Evolutionary conservation across 2,888 invertebrate species (phyloP).

Genomic region (Ochlodes sylvanus): DNA sequence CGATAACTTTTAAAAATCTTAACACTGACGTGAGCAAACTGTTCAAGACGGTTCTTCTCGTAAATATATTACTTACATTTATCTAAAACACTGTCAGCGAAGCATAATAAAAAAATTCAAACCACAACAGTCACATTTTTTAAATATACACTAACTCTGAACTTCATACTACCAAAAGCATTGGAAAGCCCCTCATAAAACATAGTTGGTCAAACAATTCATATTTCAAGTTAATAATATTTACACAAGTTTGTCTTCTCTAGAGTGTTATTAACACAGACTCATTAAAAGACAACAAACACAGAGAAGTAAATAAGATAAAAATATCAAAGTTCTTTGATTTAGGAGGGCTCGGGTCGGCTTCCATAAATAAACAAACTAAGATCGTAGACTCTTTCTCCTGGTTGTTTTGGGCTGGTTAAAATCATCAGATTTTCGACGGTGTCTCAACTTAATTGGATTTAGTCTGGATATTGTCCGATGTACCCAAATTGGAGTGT

Average conservation of each 20-base stretch:
- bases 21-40: too few species aligned
- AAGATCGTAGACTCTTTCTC: slow-evolving; percentile 3
- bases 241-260: slow-evolving; percentile 40
- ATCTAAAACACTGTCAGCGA: too few species aligned
- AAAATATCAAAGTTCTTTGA: slow-evolving; percentile 43
- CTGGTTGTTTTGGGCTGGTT: not conserved
- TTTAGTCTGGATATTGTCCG: not conserved
- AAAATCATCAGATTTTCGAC: not conserved
- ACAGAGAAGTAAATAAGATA: slow-evolving; percentile 44
- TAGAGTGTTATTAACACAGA: slow-evolving; percentile 38
- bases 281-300: slow-evolving; percentile 43
- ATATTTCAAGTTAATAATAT: slow-evolving; percentile 38
- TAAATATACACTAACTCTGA: not conserved
- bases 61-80: too few species aligned
- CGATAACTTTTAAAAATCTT: too few species aligned
- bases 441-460: not conserved
- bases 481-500: too few species aligned
- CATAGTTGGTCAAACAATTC: not conserved
- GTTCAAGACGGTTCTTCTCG: too few species aligned
- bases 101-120: too few species aligned
- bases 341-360: slow-evolving; percentile 43
- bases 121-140: too few species aligned
- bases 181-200: slow-evolving; percentile 1
- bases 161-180: not conserved
- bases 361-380: slow-evolving; percentile 45